Evolutionary conservation across 2,888 invertebrate genomes (phyloP).

Genomic region (Erebia ligea): DNA sequence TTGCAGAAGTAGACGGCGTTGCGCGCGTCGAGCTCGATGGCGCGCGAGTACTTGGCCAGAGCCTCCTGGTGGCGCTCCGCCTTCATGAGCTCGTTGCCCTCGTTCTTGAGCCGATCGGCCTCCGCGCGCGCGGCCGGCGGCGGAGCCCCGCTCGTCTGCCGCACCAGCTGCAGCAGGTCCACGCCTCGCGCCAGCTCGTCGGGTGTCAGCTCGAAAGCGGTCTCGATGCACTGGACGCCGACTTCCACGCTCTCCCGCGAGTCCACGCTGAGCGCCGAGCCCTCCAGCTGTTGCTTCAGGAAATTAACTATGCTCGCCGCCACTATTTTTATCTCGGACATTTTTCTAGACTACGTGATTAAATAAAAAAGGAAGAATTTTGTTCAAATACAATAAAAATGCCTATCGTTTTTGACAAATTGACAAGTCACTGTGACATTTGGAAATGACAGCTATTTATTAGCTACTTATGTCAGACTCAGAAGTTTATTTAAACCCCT

Average conservation of each 20-base stretch:
- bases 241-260: slow-evolving; percentile 93
- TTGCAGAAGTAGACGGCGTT: slow-evolving; percentile 99
- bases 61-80: slow-evolving; percentile 91
- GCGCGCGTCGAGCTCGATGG: slow-evolving; percentile 92
- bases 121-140: slow-evolving; percentile 76
- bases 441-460: neutral
- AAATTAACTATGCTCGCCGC: slow-evolving; percentile 84
- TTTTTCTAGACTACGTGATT: slow-evolving; percentile 43
- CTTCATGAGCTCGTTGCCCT: slow-evolving; percentile 96
- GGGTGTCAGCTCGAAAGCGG: slow-evolving; percentile 89
- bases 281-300: slow-evolving; percentile 81
- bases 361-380: neutral
- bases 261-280: slow-evolving; percentile 68
- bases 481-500: neutral
- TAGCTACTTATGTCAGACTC: neutral
- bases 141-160: slow-evolving; percentile 50
- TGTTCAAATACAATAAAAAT: neutral
- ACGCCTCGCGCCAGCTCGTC: slow-evolving; percentile 67
- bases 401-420: slow-evolving; percentile 15
- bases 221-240: slow-evolving; percentile 96
- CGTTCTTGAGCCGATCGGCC: slow-evolving; percentile 94
- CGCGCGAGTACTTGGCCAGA: slow-evolving; percentile 92
- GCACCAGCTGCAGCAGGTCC: slow-evolving; percentile 64
- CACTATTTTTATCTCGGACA: slow-evolving; percentile 73
- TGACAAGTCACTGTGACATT: slow-evolving; percentile 27